phyloP scores from a whole-genome alignment of 1,140 invertebrate genomes.

The Brachionus asplanchnoidis region DNA sequence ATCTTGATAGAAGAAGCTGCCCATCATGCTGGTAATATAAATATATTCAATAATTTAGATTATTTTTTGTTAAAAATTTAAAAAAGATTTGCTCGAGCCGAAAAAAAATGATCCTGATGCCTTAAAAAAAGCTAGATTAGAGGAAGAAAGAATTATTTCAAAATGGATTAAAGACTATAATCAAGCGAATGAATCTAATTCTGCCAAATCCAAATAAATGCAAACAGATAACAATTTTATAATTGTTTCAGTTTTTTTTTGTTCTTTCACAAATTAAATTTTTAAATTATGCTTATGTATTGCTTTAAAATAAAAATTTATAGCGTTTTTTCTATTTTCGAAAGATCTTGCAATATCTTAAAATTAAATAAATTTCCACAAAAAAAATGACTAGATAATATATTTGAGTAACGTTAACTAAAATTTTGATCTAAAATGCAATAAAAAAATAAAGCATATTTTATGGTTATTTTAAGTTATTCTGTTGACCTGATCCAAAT shows the following conservation, averaged over 20 bases:
- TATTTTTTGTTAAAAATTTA: conserved; percentile 61
- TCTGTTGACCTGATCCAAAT: too few relatives aligned
- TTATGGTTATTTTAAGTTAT: too few relatives aligned
- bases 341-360: too few relatives aligned
- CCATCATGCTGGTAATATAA: conserved; percentile 50
- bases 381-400: too few relatives aligned
- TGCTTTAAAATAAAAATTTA: too few relatives aligned
- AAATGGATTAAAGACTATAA: conserved; percentile 63
- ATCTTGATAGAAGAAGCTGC: conserved; percentile 66
- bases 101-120: conserved; percentile 68
- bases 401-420: too few relatives aligned
- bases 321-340: too few relatives aligned
- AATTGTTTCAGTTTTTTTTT: not conserved
- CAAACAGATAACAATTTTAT: not conserved
- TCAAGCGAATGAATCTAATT: not conserved
- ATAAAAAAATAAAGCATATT: too few relatives aligned
- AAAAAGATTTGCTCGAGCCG: conserved; percentile 67
- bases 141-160: conserved; percentile 65
- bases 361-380: too few relatives aligned
- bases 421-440: too few relatives aligned
- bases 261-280: too few relatives aligned
- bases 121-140: conserved; percentile 65
- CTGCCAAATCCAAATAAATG: not conserved
- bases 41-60: conserved; percentile 76
- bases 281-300: too few relatives aligned